Evolutionary conservation across 2,888 invertebrate species (phyloP), one percentile per base, ranked within the genome.

Genomic region (Phyllotreta cruciferae): DNA sequence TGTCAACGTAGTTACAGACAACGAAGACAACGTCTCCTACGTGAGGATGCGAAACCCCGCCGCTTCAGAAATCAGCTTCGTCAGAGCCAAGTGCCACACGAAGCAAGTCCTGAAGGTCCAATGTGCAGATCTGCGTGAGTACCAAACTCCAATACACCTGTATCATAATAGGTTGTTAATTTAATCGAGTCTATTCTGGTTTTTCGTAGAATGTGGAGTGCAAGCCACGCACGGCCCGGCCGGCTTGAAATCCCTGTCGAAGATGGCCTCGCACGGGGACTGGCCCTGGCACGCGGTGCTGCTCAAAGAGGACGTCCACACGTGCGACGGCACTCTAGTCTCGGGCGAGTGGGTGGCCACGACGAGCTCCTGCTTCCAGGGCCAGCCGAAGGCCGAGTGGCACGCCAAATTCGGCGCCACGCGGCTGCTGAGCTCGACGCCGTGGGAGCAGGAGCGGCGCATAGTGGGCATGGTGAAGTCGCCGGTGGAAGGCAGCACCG

Each of bases 221-320:
- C 81, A 80, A 70, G 75, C 74, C 10, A 78, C 80, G 0, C 78
- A 78, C 49, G 68, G 73, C 5, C 66, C 71, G 0, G 64, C 68
- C 35, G 74, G 73, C 0, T 64, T 74, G 8, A 75, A 76, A 53
- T 66, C 73, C 1, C 81, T 93, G 64, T 85, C 87, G 39, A 91
- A 92, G 74, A 89, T 91, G 81, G 87, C 93, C 0, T 85, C 85
- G 3, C 90, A 91, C 0, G 94, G 93, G 1, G 93, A 94, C 79
- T 94, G 94, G 94, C 95, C 95, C n/a, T 95, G 95, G 94, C 90
- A 93, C 77, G 92, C 90, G 11, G 90, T 92, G 1, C 83, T 96
- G 1, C 87, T 92, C 74, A 89, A 93, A 73, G 89, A 93, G 75
- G 90, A 93, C 70, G 88, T 90, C 42, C 94, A 95, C 78, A 91